phyloP scores from a whole-genome alignment of 2,888 invertebrate genomes.

The Drosophila pseudotalamancana region DNA sequence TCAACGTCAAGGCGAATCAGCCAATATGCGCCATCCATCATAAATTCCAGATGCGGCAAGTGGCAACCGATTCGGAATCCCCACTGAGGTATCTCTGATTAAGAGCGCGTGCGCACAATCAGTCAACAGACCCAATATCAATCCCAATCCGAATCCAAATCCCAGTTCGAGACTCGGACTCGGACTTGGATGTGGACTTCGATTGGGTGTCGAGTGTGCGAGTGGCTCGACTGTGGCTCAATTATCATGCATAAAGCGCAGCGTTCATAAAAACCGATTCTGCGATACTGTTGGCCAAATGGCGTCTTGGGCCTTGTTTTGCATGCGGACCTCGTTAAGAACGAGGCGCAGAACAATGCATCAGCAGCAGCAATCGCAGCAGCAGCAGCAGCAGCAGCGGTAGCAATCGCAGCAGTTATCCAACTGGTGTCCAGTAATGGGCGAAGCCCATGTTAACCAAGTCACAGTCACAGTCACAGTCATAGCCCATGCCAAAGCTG shows the following conservation, averaged over 20 bases:
- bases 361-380: slow-evolving; percentile 21
- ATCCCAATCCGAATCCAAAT: slow-evolving; percentile 2
- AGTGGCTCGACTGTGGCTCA: slow-evolving; percentile 24
- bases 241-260: slow-evolving; percentile 74
- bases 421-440: slow-evolving; percentile 76
- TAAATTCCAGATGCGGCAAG: slow-evolving; percentile 52
- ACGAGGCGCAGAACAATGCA: slow-evolving; percentile 67
- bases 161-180: slow-evolving; percentile 4
- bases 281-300: slow-evolving; percentile 70
- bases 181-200: slow-evolving; percentile 18
- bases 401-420: slow-evolving; percentile 40
- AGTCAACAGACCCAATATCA: slow-evolving; percentile 28
- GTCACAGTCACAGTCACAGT: slow-evolving; percentile 23
- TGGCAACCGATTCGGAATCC: slow-evolving; percentile 29
- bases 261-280: slow-evolving; percentile 72
- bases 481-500: slow-evolving; percentile 40
- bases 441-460: slow-evolving; percentile 66
- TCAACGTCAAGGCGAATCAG: slow-evolving; percentile 77
- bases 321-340: slow-evolving; percentile 75
- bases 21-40: slow-evolving; percentile 73
- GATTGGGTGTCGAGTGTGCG: slow-evolving; percentile 26
- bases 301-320: slow-evolving; percentile 77
- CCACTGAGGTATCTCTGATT: slow-evolving; percentile 61
- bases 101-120: slow-evolving; percentile 78
- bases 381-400: slow-evolving; percentile 17